Conservation (phyloP, 2,888 invertebrate genomes). For the Heliconius cydno region DNA sequence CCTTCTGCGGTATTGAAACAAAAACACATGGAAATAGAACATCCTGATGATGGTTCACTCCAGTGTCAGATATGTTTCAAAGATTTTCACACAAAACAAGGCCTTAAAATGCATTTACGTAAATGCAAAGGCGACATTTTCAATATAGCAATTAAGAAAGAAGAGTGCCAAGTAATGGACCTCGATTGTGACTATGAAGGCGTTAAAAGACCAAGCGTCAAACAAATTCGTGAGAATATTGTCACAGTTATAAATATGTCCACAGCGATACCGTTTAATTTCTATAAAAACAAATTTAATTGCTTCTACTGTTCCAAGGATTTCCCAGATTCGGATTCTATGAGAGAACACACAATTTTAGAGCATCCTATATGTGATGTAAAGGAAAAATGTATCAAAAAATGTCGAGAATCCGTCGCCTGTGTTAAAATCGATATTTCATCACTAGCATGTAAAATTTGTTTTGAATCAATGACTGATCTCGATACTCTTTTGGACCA, state of each 20-base stretch:
- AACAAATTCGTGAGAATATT: slow-evolving; percentile 74
- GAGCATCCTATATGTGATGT: slow-evolving; percentile 73
- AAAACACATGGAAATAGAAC: slow-evolving; percentile 73
- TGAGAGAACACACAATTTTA: slow-evolving; percentile 71
- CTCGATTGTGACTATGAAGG: slow-evolving; percentile 66
- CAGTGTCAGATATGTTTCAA: slow-evolving; percentile 72
- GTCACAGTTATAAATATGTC: slow-evolving; percentile 77
- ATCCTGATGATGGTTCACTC: slow-evolving; percentile 73
- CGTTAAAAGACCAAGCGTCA: slow-evolving; percentile 69
- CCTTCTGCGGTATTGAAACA: slow-evolving; percentile 73
- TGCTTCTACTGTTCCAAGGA: slow-evolving; percentile 79
- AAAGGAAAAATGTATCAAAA: slow-evolving; percentile 72
- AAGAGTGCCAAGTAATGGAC: slow-evolving; percentile 66
- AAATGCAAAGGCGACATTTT: slow-evolving; percentile 70
- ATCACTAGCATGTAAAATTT: slow-evolving; percentile 71
- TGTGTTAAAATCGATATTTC: slow-evolving; percentile 78
- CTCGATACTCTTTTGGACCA: slow-evolving; percentile 71
- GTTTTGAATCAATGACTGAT: slow-evolving; percentile 68
- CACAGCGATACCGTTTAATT: slow-evolving; percentile 77
- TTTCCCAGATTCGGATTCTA: slow-evolving; percentile 71
- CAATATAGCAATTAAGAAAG: slow-evolving; percentile 65
- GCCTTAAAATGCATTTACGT: slow-evolving; percentile 70
- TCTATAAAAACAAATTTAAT: slow-evolving; percentile 77
- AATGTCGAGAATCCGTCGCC: slow-evolving; percentile 75
- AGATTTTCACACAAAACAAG: slow-evolving; percentile 75